Conservation (phyloP, 2,797 vertebrate genomes). For the Anabas testudineus region DNA sequence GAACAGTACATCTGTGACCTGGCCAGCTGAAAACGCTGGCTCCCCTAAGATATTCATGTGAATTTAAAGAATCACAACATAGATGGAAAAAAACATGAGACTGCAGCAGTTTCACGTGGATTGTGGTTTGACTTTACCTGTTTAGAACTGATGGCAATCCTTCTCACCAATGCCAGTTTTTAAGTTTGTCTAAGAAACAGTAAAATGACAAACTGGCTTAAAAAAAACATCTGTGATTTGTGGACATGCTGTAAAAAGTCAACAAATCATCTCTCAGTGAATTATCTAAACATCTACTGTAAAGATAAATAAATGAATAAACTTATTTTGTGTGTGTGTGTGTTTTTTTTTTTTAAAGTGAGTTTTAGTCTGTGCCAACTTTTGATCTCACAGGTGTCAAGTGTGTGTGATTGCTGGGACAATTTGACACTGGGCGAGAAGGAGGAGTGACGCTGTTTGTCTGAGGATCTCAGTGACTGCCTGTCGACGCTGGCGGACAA, state of each 20-base stretch:
- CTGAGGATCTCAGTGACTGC: not conserved
- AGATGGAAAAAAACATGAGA: too few relatives aligned
- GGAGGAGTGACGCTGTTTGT: not conserved
- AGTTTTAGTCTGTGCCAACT: not conserved
- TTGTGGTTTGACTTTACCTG: not conserved
- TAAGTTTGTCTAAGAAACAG: not conserved
- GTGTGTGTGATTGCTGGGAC: slow-evolving; percentile 28
- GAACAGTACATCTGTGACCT: too few relatives aligned
- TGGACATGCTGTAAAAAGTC: too few relatives aligned
- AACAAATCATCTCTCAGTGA: not conserved
- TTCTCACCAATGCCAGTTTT: not conserved
- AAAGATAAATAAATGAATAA: too few relatives aligned
- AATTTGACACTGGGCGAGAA: slow-evolving; percentile 10
- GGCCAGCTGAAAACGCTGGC: too few relatives aligned
- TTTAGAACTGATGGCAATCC: not conserved
- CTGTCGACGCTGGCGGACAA: not conserved
- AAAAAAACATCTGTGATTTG: too few relatives aligned
- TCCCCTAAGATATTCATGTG: too few relatives aligned
- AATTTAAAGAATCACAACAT: too few relatives aligned
- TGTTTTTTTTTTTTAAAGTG: slow-evolving; percentile 13
- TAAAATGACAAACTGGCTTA: too few relatives aligned
- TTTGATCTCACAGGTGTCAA: slow-evolving; percentile 28
- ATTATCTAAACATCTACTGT: not conserved
- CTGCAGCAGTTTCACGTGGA: not conserved
- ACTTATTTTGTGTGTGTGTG: not conserved